phyloP scores from a whole-genome alignment of 2,797 vertebrate species.

The Synanceia verrucosa region DNA sequence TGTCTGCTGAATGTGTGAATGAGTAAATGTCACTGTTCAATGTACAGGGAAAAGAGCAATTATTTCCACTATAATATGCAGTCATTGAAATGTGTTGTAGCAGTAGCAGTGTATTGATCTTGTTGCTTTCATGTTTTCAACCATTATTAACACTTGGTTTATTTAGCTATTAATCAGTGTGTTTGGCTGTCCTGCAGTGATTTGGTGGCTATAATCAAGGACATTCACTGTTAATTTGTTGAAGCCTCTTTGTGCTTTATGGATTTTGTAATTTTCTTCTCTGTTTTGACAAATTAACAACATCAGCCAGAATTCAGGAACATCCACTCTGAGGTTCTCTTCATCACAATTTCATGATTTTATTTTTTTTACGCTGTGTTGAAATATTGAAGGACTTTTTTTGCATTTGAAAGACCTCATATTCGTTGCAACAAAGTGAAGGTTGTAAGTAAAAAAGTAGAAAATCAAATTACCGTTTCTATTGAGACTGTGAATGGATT shows the following conservation, averaged over 20 bases:
- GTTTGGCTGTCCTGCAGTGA: not conserved
- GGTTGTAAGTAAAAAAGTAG: slow-evolving; percentile 9
- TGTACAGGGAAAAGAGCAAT: not conserved
- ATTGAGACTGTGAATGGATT: slow-evolving; percentile 31
- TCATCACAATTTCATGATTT: slow-evolving; percentile 10
- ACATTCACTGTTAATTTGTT: not conserved
- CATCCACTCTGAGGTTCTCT: slow-evolving; percentile 6
- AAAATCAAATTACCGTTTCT: slow-evolving; percentile 7
- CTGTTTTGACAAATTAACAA: not conserved
- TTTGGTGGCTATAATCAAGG: not conserved
- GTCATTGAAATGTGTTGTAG: not conserved
- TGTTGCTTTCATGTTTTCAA: not conserved
- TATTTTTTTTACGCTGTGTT: not conserved
- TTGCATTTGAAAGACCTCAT: not conserved
- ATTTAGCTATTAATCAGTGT: not conserved
- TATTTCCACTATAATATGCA: not conserved
- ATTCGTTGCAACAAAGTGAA: slow-evolving; percentile 34
- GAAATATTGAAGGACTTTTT: slow-evolving; percentile 15
- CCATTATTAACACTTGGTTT: not conserved
- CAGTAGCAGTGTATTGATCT: not conserved
- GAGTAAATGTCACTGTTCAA: not conserved
- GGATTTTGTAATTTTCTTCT: not conserved
- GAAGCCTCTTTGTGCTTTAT: not conserved
- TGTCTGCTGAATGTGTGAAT: not conserved
- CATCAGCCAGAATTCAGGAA: not conserved